These are phyloP conservation scores for Mustela nigripes DNA, from an alignment of 2,113 vertebrate species.

Conservation along the genomic window DNA sequence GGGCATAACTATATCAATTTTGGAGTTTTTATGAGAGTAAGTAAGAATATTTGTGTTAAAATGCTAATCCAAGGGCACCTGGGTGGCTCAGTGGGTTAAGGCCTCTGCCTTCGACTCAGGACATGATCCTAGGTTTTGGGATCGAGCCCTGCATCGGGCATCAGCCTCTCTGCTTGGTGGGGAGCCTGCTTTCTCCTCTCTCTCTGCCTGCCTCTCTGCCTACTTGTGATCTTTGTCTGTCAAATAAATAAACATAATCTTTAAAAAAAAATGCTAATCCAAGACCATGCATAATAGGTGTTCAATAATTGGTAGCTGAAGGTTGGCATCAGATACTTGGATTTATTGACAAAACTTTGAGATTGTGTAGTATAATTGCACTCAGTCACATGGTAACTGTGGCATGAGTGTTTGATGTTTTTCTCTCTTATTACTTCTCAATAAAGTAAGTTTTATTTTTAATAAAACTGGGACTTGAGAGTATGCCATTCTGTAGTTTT, in stretches of 20 bases:
- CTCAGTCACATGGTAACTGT: not conserved
- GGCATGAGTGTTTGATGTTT: not conserved
- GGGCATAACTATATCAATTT: not conserved
- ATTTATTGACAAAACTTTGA: not conserved
- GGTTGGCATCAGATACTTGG: not conserved
- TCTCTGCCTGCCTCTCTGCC: too few relatives aligned
- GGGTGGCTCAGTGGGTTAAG: too few relatives aligned
- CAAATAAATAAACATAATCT: too few relatives aligned
- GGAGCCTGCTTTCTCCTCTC: too few relatives aligned
- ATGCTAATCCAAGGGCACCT: not conserved
- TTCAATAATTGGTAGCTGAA: not conserved
- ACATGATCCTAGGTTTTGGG: too few relatives aligned
- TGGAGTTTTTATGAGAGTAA: not conserved
- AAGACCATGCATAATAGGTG: not conserved
- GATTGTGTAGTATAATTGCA: not conserved
- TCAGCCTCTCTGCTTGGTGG: too few relatives aligned
- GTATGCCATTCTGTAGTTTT: not conserved
- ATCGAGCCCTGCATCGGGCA: too few relatives aligned
- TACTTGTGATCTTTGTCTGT: too few relatives aligned
- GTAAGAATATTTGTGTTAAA: slow-evolving; percentile 17
- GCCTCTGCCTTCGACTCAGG: too few relatives aligned
- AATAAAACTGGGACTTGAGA: not conserved
- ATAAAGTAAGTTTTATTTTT: slow-evolving; percentile 39
- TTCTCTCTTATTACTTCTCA: not conserved
- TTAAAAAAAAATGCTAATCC: not conserved